These are phyloP conservation scores for Paraescarpia echinospica DNA, from an alignment of 1,140 invertebrate species.

Conservation along the genomic window DNA sequence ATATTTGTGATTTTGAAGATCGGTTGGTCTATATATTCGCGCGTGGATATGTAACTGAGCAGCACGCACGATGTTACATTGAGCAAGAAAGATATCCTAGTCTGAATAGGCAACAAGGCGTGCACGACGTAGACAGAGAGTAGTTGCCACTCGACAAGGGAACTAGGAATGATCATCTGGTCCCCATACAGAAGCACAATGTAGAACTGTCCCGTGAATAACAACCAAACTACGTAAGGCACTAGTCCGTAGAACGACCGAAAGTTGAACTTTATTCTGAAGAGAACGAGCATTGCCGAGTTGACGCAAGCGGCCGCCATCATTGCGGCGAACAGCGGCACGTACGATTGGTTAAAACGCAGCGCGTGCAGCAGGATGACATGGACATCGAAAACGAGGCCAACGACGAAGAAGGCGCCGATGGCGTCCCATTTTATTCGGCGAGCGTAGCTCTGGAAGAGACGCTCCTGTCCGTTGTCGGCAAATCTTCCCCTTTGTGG, in stretches of 20 bases:
- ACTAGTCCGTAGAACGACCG: background rate
- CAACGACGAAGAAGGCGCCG: background rate
- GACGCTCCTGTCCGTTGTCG: background rate
- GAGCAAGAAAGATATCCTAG: background rate
- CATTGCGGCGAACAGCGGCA: background rate
- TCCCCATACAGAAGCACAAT: background rate
- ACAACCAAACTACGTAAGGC: constrained; percentile 62
- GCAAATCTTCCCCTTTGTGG: background rate
- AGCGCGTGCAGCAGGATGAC: background rate
- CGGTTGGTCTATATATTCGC: constrained; percentile 49
- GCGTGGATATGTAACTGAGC: constrained; percentile 56
- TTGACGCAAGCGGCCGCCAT: background rate
- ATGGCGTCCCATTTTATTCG: background rate
- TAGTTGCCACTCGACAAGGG: background rate
- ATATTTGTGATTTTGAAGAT: background rate
- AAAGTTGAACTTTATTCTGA: constrained; percentile 14
- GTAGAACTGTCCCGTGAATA: constrained; percentile 67
- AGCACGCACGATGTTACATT: background rate
- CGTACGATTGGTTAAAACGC: background rate
- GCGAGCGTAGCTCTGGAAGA: background rate
- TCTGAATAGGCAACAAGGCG: background rate
- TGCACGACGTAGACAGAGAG: background rate
- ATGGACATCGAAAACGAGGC: background rate
- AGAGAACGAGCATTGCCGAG: background rate
- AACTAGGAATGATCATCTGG: background rate